Evolutionary conservation across 2,113 vertebrate species (phyloP).

Genomic region (Apodemus sylvaticus): DNA sequence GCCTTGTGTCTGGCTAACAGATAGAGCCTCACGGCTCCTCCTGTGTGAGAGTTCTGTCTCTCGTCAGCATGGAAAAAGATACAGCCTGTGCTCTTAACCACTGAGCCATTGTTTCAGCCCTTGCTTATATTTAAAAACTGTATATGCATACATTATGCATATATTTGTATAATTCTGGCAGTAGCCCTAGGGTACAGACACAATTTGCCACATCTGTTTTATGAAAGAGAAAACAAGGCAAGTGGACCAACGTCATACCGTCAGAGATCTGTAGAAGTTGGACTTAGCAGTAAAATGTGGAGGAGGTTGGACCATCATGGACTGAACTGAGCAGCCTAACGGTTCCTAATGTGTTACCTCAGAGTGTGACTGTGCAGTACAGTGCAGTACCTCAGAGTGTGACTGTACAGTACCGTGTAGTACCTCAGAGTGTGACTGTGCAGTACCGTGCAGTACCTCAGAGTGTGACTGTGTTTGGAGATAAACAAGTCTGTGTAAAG

Average conservation of each 20-base stretch:
- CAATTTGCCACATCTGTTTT: background rate
- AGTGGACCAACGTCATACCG: background rate
- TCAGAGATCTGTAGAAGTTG: background rate
- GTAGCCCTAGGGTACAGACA: background rate
- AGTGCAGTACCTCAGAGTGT: no score
- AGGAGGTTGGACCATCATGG: background rate
- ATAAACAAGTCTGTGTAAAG: background rate
- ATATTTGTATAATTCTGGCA: slow-evolving; percentile 21
- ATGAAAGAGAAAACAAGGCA: slow-evolving; percentile 1
- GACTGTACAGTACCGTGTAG: no score
- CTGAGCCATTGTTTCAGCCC: background rate
- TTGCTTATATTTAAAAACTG: background rate
- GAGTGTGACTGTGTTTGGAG: background rate
- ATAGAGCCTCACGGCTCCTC: background rate
- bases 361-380: background rate
- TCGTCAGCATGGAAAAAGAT: background rate
- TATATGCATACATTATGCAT: background rate
- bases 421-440: no score
- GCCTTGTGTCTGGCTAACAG: background rate
- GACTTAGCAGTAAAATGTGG: background rate
- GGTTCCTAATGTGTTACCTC: background rate
- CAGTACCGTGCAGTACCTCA: no score
- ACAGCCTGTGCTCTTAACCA: background rate
- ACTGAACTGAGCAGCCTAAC: background rate
- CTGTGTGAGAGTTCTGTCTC: no score